Evolutionary conservation across 2,888 invertebrate species (phyloP).

Genomic region (Drosophila ezoana): DNA sequence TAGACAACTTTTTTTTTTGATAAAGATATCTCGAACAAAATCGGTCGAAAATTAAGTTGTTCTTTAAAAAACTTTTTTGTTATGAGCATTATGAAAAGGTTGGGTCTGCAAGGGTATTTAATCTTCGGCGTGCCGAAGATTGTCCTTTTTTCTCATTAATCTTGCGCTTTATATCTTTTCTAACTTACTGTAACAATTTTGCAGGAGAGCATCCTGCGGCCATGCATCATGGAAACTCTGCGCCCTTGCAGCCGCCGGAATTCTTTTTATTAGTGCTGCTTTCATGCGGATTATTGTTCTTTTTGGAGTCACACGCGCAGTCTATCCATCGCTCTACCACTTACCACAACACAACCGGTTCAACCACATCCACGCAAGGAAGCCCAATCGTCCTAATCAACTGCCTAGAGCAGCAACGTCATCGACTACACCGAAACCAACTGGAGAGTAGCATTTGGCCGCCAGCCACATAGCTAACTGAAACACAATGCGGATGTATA

Average conservation of each 20-base stretch:
- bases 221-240: constrained; percentile 90
- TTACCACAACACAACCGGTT: background rate
- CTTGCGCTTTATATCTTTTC: background rate
- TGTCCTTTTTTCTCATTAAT: background rate
- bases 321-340: constrained; percentile 1
- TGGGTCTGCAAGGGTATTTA: too few species aligned
- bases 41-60: too few species aligned
- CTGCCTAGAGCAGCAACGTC: constrained; percentile 1
- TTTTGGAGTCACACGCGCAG: constrained; percentile 53
- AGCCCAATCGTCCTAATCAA: background rate
- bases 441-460: constrained; percentile 7
- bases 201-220: constrained; percentile 94
- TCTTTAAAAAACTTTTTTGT: too few species aligned
- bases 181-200: constrained; percentile 11
- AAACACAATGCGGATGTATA: constrained; percentile 1
- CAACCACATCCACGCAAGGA: constrained; percentile 4
- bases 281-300: constrained; percentile 64
- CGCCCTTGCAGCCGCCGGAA: constrained; percentile 73
- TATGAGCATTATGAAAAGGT: too few species aligned
- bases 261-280: constrained; percentile 72
- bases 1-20: too few species aligned
- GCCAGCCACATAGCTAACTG: constrained; percentile 58
- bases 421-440: constrained; percentile 3
- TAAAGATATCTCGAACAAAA: too few species aligned
- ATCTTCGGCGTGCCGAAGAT: too few species aligned